Percentiles rank a stretch among this genome's conserved stretches.
phyloP scores from a whole-genome alignment of 2,113 vertebrate species.

The Platysteira castanea region DNA sequence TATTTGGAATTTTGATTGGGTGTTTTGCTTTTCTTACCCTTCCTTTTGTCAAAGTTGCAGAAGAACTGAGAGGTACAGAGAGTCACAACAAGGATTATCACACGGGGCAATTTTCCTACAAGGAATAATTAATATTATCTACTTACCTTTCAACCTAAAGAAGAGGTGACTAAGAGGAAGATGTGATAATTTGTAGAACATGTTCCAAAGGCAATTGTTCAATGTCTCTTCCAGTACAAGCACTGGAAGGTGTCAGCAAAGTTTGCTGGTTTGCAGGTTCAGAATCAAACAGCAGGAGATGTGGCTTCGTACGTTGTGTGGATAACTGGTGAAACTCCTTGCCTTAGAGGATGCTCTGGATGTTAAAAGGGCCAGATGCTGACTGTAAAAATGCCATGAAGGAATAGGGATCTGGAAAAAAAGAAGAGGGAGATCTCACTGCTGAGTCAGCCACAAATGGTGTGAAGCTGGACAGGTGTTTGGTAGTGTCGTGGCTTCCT shows the following conservation, averaged over 20 bases:
- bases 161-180: background rate
- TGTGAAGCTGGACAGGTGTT: background rate
- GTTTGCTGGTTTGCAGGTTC: background rate
- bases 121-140: background rate
- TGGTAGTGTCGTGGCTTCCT: background rate
- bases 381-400: background rate
- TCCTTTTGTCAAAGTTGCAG: background rate
- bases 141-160: background rate
- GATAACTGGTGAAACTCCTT: background rate
- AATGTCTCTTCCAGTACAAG: background rate
- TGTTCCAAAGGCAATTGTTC: background rate
- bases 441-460: background rate
- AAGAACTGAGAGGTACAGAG: background rate
- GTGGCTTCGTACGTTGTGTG: background rate
- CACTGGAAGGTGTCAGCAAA: background rate
- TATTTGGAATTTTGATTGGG: background rate
- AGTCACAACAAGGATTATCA: background rate
- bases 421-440: background rate
- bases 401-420: background rate
- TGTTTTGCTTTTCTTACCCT: background rate
- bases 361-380: background rate
- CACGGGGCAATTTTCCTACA: background rate
- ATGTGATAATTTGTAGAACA: background rate
- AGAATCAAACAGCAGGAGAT: background rate
- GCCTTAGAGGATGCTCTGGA: background rate